These are phyloP conservation scores for Sycophila sp. DNA, from an alignment of 1,140 invertebrate genomes.

Conservation along the genomic window DNA sequence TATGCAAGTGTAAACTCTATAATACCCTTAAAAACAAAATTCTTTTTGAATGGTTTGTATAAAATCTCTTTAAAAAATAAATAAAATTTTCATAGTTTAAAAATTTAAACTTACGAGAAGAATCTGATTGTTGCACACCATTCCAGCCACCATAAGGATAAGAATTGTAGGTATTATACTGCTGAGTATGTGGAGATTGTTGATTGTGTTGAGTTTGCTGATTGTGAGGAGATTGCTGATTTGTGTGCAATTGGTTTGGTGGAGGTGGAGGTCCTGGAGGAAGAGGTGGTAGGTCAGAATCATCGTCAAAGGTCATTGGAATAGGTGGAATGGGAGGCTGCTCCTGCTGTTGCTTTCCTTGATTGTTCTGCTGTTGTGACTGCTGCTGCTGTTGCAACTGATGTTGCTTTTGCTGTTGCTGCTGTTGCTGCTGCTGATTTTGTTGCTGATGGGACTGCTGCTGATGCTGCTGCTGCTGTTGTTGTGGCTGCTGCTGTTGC, in stretches of 20 bases:
- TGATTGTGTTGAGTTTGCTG: constrained; percentile 47
- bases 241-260: constrained; percentile 54
- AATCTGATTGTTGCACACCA: constrained; percentile 51
- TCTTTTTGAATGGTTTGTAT: constrained; percentile 8
- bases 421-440: constrained; percentile 51
- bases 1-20: constrained; percentile 35
- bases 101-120: constrained; percentile 26
- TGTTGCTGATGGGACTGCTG: constrained; percentile 45
- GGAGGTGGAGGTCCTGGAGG: constrained; percentile 64
- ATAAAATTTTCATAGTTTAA: constrained; percentile 41
- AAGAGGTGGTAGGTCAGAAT: constrained; percentile 63
- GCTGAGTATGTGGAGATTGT: constrained; percentile 50
- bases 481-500: constrained; percentile 49
- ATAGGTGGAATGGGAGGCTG: constrained; percentile 57
- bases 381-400: constrained; percentile 45
- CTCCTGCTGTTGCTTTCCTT: constrained; percentile 50
- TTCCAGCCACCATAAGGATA: constrained; percentile 57
- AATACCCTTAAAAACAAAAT: background rate
- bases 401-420: constrained; percentile 47
- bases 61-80: constrained; percentile 34
- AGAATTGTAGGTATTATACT: constrained; percentile 49
- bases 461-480: constrained; percentile 48
- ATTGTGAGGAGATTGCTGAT: constrained; percentile 59
- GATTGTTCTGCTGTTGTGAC: constrained; percentile 51
- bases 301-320: constrained; percentile 60